Percentiles rank a stretch among this genome's conserved stretches.
Conservation (phyloP, 1,140 invertebrate species). For the Eumaeus atala region DNA sequence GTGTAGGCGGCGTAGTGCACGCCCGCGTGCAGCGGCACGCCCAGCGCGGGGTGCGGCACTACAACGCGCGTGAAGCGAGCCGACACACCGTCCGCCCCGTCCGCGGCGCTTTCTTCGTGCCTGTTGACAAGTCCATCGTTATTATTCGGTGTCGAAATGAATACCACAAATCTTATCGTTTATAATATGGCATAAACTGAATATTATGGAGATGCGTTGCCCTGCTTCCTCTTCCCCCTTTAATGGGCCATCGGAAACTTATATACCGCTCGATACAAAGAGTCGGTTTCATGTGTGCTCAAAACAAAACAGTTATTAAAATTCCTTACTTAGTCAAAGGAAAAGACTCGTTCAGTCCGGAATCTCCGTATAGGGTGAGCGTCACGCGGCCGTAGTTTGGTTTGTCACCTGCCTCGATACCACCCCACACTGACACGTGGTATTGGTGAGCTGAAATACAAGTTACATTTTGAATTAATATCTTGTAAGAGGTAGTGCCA, state of each 20-base stretch:
- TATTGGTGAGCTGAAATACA: slow-evolving; percentile 86
- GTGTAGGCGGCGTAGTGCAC: slow-evolving; percentile 91
- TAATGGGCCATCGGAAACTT: too few species aligned
- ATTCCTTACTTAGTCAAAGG: slow-evolving; percentile 84
- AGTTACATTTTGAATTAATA: background rate
- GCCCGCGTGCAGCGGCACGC: slow-evolving; percentile 81
- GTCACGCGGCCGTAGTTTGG: slow-evolving; percentile 87
- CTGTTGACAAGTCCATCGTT: slow-evolving; percentile 18
- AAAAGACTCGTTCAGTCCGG: slow-evolving; percentile 90
- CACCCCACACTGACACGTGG: slow-evolving; percentile 86
- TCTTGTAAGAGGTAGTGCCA: too few species aligned
- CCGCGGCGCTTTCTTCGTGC: slow-evolving; percentile 30
- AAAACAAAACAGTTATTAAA: too few species aligned
- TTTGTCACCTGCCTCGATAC: slow-evolving; percentile 80
- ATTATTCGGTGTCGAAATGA: too few species aligned
- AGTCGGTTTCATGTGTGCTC: too few species aligned
- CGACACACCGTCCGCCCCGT: slow-evolving; percentile 76
- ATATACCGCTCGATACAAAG: too few species aligned
- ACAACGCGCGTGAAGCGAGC: slow-evolving; percentile 81
- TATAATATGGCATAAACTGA: too few species aligned
- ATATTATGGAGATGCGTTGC: too few species aligned
- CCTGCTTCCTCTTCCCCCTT: too few species aligned
- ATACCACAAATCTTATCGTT: too few species aligned
- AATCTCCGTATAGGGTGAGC: slow-evolving; percentile 86
- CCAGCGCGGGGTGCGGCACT: slow-evolving; percentile 89